Evolutionary conservation across 2,888 invertebrate genomes (phyloP).

Genomic region (Ichneumoninae sp.): DNA sequence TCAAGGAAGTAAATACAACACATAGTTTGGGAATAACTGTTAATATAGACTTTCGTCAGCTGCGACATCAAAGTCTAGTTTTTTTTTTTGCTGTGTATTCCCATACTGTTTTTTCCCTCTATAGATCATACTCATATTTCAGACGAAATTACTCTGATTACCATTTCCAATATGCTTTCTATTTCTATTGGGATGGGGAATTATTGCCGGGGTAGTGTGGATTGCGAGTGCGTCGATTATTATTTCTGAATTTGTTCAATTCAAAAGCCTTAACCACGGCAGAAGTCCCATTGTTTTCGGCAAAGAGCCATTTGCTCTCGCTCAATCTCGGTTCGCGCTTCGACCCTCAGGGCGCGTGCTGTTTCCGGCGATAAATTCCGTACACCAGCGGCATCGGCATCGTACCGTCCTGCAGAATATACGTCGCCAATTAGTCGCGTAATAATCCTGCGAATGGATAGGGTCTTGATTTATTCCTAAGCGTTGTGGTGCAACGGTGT

Average conservation of each 20-base stretch:
- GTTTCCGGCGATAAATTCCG: constrained; percentile 59
- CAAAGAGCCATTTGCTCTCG: constrained; percentile 49
- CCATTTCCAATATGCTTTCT: background rate
- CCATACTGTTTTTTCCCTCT: background rate
- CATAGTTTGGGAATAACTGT: background rate
- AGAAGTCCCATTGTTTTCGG: constrained; percentile 54
- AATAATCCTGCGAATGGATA: constrained; percentile 65
- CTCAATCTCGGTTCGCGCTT: constrained; percentile 44
- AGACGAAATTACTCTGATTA: background rate
- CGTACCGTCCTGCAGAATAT: constrained; percentile 59
- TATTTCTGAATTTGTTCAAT: constrained; percentile 44
- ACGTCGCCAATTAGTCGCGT: constrained; percentile 71
- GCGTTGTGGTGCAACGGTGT: too few relatives aligned
- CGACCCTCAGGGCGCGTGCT: constrained; percentile 46
- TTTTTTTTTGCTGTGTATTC: background rate
- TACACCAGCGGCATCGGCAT: constrained; percentile 32
- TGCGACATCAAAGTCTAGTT: background rate
- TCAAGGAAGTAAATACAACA: background rate
- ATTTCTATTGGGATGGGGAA: background rate
- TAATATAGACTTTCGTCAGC: background rate
- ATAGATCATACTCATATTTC: background rate
- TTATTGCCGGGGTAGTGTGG: background rate
- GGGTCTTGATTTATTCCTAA: background rate
- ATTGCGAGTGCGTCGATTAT: constrained; percentile 8
- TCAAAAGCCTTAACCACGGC: constrained; percentile 10